These are phyloP conservation scores for Eupristina koningsbergeri DNA, from an alignment of 1,140 invertebrate genomes.

Conservation along the genomic window DNA sequence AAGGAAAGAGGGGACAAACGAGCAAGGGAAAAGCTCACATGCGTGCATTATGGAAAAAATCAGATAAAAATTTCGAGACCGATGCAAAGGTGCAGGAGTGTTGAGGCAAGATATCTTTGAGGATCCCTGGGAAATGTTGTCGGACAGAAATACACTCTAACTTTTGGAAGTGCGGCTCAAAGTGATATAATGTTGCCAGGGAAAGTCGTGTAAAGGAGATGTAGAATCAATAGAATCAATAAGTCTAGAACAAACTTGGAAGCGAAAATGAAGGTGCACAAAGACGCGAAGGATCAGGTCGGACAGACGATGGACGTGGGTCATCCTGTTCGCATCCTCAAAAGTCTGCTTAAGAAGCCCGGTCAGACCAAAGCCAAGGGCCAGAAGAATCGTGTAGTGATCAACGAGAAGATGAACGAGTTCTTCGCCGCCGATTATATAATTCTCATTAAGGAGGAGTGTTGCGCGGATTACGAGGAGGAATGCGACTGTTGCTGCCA, in stretches of 20 bases:
- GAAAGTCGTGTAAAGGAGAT: background rate
- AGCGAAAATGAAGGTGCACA: slow-evolving; percentile 66
- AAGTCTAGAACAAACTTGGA: background rate
- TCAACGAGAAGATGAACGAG: slow-evolving; percentile 88
- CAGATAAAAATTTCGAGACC: too few relatives aligned
- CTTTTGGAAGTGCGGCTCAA: background rate
- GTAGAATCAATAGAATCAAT: too few relatives aligned
- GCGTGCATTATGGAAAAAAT: background rate
- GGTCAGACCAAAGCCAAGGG: slow-evolving; percentile 67
- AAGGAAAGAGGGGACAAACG: background rate
- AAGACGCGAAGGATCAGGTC: slow-evolving; percentile 57
- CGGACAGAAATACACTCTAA: background rate
- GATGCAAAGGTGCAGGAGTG: too few relatives aligned
- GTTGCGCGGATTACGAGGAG: slow-evolving; percentile 84
- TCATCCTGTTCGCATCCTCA: slow-evolving; percentile 64
- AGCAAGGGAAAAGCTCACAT: background rate
- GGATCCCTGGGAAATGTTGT: background rate
- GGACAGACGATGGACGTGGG: background rate
- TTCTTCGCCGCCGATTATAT: slow-evolving; percentile 92
- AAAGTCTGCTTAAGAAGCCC: slow-evolving; percentile 76
- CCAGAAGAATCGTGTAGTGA: slow-evolving; percentile 84
- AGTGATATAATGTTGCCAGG: background rate
- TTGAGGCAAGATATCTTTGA: background rate
- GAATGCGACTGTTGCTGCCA: slow-evolving; percentile 82
- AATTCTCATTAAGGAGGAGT: slow-evolving; percentile 87